Percentiles rank a stretch among this genome's conserved stretches.
Conservation (phyloP, 2,888 invertebrate genomes). For the Callyntrura sp. region DNA sequence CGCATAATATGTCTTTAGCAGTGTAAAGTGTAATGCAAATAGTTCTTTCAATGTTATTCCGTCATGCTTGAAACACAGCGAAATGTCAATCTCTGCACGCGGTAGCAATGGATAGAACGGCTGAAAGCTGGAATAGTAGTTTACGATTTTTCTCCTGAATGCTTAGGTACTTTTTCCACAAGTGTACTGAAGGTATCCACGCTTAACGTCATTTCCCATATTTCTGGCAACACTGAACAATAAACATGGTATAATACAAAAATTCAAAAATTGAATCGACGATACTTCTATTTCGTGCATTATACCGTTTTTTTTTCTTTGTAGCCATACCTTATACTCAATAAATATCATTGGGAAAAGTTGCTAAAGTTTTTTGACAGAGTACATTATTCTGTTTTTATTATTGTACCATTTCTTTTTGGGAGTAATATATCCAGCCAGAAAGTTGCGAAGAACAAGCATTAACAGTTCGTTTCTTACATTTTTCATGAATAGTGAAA, state of each 20-base stretch:
- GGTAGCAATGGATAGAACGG: background rate
- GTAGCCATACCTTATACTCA: background rate
- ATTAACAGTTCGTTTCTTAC: background rate
- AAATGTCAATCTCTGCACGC: background rate
- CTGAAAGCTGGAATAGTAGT: too few relatives aligned
- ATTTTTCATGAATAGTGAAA: constrained; percentile 49
- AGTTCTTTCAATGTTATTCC: background rate
- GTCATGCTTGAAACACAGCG: background rate
- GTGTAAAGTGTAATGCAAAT: background rate
- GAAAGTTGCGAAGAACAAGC: background rate
- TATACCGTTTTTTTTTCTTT: background rate
- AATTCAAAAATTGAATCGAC: too few relatives aligned
- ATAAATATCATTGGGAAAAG: background rate
- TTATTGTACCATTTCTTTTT: background rate
- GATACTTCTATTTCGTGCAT: background rate
- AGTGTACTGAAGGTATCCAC: background rate
- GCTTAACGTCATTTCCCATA: too few relatives aligned
- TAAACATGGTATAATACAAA: too few relatives aligned
- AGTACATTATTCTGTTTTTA: background rate
- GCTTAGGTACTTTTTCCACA: too few relatives aligned
- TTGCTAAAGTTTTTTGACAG: background rate
- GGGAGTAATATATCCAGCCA: background rate
- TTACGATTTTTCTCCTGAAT: too few relatives aligned
- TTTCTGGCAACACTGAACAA: too few relatives aligned
- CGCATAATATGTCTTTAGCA: background rate